Conservation (phyloP, 2,113 vertebrate species). For the Chlorocebus sabaeus region DNA sequence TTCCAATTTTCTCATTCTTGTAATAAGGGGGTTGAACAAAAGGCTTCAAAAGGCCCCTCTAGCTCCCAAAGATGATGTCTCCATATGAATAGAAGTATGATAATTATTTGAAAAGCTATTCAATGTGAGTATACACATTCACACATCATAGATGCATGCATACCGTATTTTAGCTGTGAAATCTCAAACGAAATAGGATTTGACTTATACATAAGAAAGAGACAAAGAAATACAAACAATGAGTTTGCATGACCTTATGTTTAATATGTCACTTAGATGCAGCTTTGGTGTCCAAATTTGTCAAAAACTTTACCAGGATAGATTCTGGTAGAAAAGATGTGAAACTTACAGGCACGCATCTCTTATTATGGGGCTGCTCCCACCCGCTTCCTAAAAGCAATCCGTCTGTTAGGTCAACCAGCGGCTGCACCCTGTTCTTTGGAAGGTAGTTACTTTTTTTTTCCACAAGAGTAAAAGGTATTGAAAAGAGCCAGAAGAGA, state of each 20-base stretch:
- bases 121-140: neutral
- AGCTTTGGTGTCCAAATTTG: neutral
- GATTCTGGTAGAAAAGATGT: neutral
- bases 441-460: neutral
- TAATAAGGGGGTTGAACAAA: neutral
- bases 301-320: neutral
- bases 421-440: neutral
- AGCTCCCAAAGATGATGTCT: neutral
- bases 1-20: neutral
- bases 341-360: too few relatives aligned
- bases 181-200: neutral
- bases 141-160: accelerated
- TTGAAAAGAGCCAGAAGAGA: neutral
- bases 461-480: neutral
- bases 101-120: neutral
- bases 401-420: neutral
- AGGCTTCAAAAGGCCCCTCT: neutral
- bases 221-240: neutral
- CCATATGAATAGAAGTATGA: neutral
- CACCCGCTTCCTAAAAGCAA: neutral
- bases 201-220: neutral
- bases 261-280: neutral
- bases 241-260: neutral
- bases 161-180: neutral
- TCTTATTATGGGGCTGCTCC: neutral